phyloP scores from a whole-genome alignment of 2,797 vertebrate genomes.

The Dromococcyx pavoninus region DNA sequence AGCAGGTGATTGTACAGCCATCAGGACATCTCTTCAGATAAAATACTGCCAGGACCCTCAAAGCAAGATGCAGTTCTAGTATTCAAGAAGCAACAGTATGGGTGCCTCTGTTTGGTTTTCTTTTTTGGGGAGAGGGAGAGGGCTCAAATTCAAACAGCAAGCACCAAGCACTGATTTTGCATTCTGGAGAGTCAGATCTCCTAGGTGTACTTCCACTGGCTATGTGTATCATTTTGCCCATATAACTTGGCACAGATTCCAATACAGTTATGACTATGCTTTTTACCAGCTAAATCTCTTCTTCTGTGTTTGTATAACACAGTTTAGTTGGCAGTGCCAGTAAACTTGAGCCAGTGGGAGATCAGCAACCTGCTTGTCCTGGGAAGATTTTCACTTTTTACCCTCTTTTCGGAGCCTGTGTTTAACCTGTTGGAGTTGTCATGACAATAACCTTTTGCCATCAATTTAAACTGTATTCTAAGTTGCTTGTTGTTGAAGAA shows the following conservation, averaged over 20 bases:
- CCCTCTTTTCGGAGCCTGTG: slow-evolving; percentile 1
- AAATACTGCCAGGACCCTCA: background rate
- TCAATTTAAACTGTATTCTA: slow-evolving; percentile 49
- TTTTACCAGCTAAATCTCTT: background rate
- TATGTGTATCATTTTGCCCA: background rate
- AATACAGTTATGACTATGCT: background rate
- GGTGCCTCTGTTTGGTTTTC: background rate
- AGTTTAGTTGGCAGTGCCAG: background rate
- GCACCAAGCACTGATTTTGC: background rate
- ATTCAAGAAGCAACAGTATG: background rate
- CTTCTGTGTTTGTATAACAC: background rate
- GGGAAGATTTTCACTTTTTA: slow-evolving; percentile 41
- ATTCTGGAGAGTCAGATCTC: fast-evolving
- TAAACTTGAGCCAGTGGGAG: slow-evolving; percentile 36
- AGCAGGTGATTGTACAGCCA: background rate
- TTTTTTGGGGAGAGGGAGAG: fast-evolving
- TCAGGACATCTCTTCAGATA: background rate
- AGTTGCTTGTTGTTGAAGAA: slow-evolving; percentile 19
- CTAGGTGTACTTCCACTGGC: background rate
- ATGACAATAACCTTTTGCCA: slow-evolving; percentile 68
- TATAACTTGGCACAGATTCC: background rate
- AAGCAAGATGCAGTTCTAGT: background rate
- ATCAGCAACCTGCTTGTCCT: slow-evolving; percentile 44
- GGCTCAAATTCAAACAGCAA: too few relatives aligned
- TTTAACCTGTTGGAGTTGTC: slow-evolving; percentile 59